These are phyloP conservation scores for Drosophila cracens DNA, from an alignment of 2,888 invertebrate species.

Conservation along the genomic window DNA sequence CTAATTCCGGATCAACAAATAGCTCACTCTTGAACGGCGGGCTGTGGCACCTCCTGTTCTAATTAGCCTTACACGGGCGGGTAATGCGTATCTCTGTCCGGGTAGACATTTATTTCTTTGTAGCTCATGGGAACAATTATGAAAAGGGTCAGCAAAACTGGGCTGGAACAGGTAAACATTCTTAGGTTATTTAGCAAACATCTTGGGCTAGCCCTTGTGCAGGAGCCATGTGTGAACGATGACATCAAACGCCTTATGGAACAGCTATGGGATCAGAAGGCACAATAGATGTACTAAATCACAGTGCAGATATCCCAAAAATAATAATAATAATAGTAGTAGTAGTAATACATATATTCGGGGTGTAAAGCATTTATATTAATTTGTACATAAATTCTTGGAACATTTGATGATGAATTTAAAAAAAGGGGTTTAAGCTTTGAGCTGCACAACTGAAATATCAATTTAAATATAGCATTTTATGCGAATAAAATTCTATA, in stretches of 20 bases:
- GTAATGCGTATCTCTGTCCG: background rate
- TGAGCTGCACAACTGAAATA: background rate
- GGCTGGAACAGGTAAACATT: too few relatives aligned
- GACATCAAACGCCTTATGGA: too few relatives aligned
- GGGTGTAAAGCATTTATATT: background rate
- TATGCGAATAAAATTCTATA: slow-evolving; percentile 8
- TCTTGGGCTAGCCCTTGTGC: too few relatives aligned
- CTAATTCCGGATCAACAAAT: background rate
- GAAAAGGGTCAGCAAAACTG: too few relatives aligned
- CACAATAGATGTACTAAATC: too few relatives aligned
- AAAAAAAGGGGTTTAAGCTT: background rate
- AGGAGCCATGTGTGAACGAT: too few relatives aligned
- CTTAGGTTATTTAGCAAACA: too few relatives aligned
- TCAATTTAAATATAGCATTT: background rate
- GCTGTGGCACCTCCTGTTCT: background rate
- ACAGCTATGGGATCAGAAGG: too few relatives aligned
- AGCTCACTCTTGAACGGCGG: too few relatives aligned
- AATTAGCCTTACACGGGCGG: too few relatives aligned
- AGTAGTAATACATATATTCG: background rate
- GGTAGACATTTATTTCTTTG: background rate
- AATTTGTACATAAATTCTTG: background rate
- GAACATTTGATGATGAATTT: background rate
- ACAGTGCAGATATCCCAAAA: background rate
- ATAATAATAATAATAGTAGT: background rate
- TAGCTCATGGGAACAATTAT: background rate